Evolutionary conservation across 1,140 invertebrate species (phyloP).

Genomic region (Brachionus rubens): DNA sequence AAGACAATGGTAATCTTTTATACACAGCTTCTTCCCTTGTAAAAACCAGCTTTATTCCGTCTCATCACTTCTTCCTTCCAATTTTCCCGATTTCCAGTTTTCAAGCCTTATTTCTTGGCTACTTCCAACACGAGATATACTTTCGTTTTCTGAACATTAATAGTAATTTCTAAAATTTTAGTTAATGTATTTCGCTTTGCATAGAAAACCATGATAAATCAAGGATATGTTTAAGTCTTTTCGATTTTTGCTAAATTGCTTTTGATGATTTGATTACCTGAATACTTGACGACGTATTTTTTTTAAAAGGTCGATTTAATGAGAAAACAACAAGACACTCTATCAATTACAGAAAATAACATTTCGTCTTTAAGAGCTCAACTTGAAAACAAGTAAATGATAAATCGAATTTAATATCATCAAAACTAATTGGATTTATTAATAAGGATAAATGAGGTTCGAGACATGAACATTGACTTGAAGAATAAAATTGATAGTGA

Average conservation of each 20-base stretch:
- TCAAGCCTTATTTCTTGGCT: no score
- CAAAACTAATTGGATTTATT: neutral
- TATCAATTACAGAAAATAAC: constrained; percentile 20
- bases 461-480: constrained; percentile 9
- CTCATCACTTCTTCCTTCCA: no score
- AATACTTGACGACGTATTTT: neutral
- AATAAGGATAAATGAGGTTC: constrained; percentile 12
- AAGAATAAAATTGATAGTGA: constrained; percentile 4
- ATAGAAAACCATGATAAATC: no score
- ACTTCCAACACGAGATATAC: no score
- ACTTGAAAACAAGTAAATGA: constrained; percentile 13
- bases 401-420: neutral
- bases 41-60: no score
- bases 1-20: no score
- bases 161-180: no score
- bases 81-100: no score
- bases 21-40: no score
- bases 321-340: neutral
- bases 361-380: neutral
- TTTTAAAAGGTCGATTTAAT: constrained; percentile 12
- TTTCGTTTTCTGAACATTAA: no score
- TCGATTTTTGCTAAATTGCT: neutral
- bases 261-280: neutral
- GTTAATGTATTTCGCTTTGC: no score
- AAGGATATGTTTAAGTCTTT: neutral